Percentiles rank a stretch among this genome's conserved stretches.
phyloP scores from a whole-genome alignment of 2,797 vertebrate genomes.

The Enteromius thamalakanensis region DNA sequence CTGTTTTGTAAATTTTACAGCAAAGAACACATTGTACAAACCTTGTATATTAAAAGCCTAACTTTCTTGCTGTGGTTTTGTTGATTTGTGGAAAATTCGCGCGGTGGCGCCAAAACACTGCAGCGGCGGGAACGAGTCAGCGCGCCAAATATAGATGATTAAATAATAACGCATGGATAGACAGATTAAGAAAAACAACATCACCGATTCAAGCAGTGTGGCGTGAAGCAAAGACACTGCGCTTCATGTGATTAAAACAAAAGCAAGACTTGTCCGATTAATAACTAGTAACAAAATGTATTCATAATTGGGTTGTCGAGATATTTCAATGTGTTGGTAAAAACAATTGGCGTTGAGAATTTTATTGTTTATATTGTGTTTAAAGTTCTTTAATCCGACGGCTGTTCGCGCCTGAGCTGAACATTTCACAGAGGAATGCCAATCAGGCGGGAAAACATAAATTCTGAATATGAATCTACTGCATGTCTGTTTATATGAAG shows the following conservation, averaged over 20 bases:
- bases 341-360: background rate
- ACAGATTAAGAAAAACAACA: background rate
- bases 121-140: background rate
- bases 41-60: slow-evolving; percentile 78
- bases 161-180: background rate
- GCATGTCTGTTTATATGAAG: background rate
- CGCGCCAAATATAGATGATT: background rate
- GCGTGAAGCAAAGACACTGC: background rate
- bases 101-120: slow-evolving; percentile 8
- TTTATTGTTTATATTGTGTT: no score
- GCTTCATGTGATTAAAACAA: background rate
- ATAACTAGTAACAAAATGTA: background rate
- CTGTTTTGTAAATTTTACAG: slow-evolving; percentile 80
- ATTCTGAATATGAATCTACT: background rate
- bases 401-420: background rate
- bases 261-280: background rate
- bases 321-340: no score
- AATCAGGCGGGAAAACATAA: background rate
- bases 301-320: background rate
- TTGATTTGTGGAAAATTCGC: background rate
- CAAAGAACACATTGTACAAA: slow-evolving; percentile 72
- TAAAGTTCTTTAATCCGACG: background rate
- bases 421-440: background rate
- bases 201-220: background rate
- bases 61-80: slow-evolving; percentile 71